Base-by-base conservation (phyloP, 2,797 vertebrate species). In the Dryobates pubescens region DNA sequence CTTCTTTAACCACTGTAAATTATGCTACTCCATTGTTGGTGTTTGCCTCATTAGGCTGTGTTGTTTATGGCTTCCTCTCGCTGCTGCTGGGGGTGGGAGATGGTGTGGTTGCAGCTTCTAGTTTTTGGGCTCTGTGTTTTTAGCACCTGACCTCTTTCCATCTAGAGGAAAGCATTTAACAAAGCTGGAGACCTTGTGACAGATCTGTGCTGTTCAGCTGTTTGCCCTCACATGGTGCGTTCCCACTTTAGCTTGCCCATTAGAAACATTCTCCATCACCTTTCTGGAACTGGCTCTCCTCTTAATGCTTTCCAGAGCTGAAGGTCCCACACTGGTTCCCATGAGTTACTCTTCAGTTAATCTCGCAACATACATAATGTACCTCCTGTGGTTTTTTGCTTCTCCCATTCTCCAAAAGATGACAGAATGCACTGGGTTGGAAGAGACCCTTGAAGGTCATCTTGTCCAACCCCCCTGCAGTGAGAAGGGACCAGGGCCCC, bases 11-110 rank as follows among this genome's bases (percentile, higher is more conserved):
- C 83, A 58, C 80, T 91, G 81, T 91, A 88, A 94, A 92, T 96
- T 89, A 86, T 65, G 58, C 47, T 83, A 5, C 45, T 93, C 73
- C 62, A 3, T 47, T 89, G 80, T 49, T 78, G 83, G 38, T 72
- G 34, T 92, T 89, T 89, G 92, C 92, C 86, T 86, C 90, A 92
- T 93, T 95, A 88, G 61, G 85, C 77, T 84, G 86, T 74, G 88
- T 84, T 93, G 80, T 94, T 93, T 89, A 81, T 41, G 27, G 56
- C 64, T 89, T 93, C n/a, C 45, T 87, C 6, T 81, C 27, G 22
- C 54, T 65, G 68, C 57, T 82, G 1, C 38, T 49, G 32, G 54
- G 49, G 32, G 41, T 53, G 76, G 36, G 61, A 79, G 38, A 26
- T 32, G 29, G 27, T 12, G 43, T 58, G 54, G 56, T 63, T 82